phyloP scores from a whole-genome alignment of 2,888 invertebrate species.

The Oxystoma pomonae region DNA sequence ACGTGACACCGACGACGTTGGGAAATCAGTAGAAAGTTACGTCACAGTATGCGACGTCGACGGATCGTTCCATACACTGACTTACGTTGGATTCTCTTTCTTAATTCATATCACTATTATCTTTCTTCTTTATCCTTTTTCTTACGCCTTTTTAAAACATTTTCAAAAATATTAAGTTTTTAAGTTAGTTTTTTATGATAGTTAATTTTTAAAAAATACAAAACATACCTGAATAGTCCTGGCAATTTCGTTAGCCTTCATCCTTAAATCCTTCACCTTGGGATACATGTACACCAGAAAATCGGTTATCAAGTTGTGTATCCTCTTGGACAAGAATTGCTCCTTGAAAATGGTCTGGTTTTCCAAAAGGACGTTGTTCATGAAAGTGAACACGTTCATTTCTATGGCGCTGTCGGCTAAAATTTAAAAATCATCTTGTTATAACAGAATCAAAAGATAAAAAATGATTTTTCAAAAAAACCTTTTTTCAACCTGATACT shows the following conservation, averaged over 20 bases:
- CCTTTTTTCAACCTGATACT: too few relatives aligned
- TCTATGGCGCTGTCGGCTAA: slow-evolving; percentile 77
- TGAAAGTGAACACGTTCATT: slow-evolving; percentile 73
- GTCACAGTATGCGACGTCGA: too few relatives aligned
- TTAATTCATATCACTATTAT: too few relatives aligned
- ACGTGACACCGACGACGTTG: too few relatives aligned
- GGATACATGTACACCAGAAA: slow-evolving; percentile 91
- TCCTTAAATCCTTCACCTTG: slow-evolving; percentile 78
- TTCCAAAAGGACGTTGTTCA: slow-evolving; percentile 68
- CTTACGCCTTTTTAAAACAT: background rate
- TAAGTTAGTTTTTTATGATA: too few relatives aligned
- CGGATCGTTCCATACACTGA: too few relatives aligned
- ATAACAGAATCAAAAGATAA: too few relatives aligned
- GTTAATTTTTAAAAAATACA: slow-evolving; percentile 37
- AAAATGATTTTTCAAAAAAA: too few relatives aligned
- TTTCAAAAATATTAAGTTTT: background rate
- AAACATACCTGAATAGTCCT: slow-evolving; percentile 62
- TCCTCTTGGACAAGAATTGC: slow-evolving; percentile 77
- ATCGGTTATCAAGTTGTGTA: slow-evolving; percentile 84
- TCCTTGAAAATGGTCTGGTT: slow-evolving; percentile 65
- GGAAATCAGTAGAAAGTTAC: too few relatives aligned
- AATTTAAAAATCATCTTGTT: too few relatives aligned
- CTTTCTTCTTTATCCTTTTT: too few relatives aligned
- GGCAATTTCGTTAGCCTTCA: slow-evolving; percentile 85
- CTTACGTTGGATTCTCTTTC: too few relatives aligned